These are phyloP conservation scores for Alcedo quadribrachys DNA, from an alignment of 2,797 vertebrate species.

Conservation along the genomic window DNA sequence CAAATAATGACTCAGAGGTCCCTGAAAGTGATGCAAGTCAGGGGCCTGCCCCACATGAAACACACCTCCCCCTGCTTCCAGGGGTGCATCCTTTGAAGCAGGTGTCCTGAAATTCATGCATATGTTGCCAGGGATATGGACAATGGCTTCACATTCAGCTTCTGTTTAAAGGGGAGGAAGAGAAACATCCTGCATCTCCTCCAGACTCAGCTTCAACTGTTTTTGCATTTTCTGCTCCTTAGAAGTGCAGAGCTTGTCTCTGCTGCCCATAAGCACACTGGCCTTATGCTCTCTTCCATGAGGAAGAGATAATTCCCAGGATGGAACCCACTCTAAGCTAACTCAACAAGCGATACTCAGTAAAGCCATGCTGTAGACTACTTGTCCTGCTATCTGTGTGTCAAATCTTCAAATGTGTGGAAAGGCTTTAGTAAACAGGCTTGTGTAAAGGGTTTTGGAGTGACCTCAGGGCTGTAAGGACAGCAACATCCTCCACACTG, in stretches of 20 bases:
- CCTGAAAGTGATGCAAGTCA: background rate
- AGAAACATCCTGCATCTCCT: background rate
- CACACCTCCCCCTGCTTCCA: background rate
- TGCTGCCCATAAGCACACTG: background rate
- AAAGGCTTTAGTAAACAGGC: background rate
- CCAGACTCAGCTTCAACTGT: background rate
- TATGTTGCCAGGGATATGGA: background rate
- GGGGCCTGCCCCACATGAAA: background rate
- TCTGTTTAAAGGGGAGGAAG: background rate
- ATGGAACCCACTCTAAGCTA: background rate
- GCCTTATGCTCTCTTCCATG: background rate
- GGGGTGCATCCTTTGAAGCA: background rate
- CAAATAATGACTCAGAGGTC: slow-evolving; percentile 52
- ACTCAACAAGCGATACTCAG: background rate
- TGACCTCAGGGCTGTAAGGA: background rate
- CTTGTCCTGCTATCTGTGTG: background rate
- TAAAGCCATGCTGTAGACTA: background rate
- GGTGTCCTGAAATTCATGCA: background rate
- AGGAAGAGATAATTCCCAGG: background rate
- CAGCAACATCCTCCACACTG: background rate
- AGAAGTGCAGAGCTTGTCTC: background rate
- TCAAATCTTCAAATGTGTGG: background rate
- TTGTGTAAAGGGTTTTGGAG: background rate
- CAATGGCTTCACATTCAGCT: background rate
- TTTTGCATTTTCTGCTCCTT: background rate